phyloP scores from a whole-genome alignment of 2,113 vertebrate species.

The western clawed frog (Xenopus tropicalis) region DNA sequence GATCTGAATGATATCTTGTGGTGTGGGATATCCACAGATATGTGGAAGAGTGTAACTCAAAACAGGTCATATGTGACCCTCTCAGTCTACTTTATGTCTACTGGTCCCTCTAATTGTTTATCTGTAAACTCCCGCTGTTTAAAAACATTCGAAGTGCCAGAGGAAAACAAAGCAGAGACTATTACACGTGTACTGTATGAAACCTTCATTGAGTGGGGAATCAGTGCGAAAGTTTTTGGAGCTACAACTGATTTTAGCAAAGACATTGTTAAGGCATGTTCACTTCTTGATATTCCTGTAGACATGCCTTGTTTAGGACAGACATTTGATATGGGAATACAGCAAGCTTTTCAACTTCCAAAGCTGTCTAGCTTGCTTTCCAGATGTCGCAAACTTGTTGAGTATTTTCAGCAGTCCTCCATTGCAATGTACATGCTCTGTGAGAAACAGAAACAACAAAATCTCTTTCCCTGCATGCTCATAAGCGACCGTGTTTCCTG shows the following conservation, averaged over 20 bases:
- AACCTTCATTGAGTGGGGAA: constrained; percentile 81
- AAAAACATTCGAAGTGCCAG: constrained; percentile 80
- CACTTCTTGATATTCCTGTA: constrained; percentile 75
- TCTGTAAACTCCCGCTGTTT: constrained; percentile 67
- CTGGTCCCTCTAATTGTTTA: constrained; percentile 53
- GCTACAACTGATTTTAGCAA: constrained; percentile 74
- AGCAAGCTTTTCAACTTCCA: constrained; percentile 75
- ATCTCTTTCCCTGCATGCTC: constrained; percentile 60
- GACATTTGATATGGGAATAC: constrained; percentile 67
- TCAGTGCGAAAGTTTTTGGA: constrained; percentile 75
- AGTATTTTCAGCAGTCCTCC: constrained; percentile 70
- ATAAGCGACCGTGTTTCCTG: constrained; percentile 66
- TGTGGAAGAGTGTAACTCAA: constrained; percentile 75
- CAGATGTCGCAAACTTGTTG: constrained; percentile 72
- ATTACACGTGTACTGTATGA: constrained; percentile 79
- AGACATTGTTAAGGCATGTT: constrained; percentile 77
- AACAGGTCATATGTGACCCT: constrained; percentile 74
- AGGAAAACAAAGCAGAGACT: constrained; percentile 76
- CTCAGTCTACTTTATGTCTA: constrained; percentile 68
- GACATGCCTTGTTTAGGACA: constrained; percentile 82
- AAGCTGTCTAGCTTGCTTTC: constrained; percentile 64
- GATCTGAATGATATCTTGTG: constrained; percentile 69
- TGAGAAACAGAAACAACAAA: constrained; percentile 71
- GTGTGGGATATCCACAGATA: constrained; percentile 75
- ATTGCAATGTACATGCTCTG: constrained; percentile 63